Evolutionary conservation across 2,113 vertebrate genomes (phyloP).

Genomic region (Nothoprocta pentlandii): DNA sequence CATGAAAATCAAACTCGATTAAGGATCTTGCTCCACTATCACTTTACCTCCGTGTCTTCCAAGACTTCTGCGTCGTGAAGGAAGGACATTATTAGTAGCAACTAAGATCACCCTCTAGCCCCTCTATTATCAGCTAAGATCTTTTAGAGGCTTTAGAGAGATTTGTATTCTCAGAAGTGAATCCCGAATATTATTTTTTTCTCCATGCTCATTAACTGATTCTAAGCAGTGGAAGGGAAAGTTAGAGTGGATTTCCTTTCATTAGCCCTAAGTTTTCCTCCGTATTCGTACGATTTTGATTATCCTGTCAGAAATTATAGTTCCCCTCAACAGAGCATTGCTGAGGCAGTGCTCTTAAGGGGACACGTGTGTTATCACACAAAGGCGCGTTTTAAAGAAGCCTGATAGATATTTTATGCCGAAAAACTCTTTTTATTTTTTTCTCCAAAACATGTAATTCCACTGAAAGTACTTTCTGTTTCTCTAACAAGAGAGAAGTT

Average conservation of each 20-base stretch:
- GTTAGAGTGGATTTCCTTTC: not conserved
- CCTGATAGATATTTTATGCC: not conserved
- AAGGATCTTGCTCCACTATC: conserved; percentile 31
- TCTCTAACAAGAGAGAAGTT: not conserved
- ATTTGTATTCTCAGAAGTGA: not conserved
- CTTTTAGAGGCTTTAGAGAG: conserved; percentile 4
- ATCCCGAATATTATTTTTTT: too few species aligned
- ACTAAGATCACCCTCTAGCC: conserved; percentile 1
- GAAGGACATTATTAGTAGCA: not conserved
- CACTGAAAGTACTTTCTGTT: not conserved
- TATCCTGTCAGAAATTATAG: not conserved
- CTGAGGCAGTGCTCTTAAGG: not conserved
- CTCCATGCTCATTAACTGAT: not conserved
- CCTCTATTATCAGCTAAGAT: conserved; percentile 13
- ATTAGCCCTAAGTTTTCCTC: not conserved
- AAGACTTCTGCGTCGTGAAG: not conserved
- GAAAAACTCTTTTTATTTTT: not conserved
- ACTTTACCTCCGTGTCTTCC: not conserved
- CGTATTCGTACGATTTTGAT: not conserved
- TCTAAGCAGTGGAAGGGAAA: not conserved
- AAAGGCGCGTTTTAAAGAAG: not conserved
- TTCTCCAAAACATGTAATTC: not conserved
- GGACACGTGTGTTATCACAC: not conserved
- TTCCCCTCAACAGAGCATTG: not conserved
- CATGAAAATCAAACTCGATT: conserved; percentile 79